Evolutionary conservation across 2,113 vertebrate species (phyloP).

Genomic region (Bubalus kerabau): DNA sequence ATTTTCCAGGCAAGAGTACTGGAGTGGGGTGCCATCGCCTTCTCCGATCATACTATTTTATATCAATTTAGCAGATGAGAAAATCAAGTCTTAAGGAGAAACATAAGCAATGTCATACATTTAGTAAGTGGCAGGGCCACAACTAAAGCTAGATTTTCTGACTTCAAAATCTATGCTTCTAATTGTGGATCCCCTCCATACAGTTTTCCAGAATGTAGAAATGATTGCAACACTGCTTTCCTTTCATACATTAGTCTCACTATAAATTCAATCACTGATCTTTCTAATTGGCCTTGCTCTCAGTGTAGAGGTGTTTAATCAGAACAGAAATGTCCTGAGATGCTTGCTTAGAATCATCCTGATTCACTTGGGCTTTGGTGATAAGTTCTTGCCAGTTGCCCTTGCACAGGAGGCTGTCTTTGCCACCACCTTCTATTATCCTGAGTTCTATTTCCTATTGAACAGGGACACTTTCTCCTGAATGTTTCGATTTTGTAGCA

Average conservation of each 20-base stretch:
- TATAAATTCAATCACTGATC: not conserved
- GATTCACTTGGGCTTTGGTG: not conserved
- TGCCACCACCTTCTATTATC: not conserved
- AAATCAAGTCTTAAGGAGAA: not conserved
- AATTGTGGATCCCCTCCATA: not conserved
- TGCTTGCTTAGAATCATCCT: not conserved
- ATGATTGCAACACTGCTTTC: not conserved
- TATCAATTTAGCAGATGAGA: not conserved
- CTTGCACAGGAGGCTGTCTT: not conserved
- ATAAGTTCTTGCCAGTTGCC: not conserved
- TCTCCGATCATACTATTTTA: not conserved
- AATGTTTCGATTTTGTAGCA: not conserved
- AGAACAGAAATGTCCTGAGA: not conserved
- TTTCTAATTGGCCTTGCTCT: not conserved
- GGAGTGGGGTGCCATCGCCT: no score
- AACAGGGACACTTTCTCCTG: not conserved
- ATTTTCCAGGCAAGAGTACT: no score
- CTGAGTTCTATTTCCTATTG: not conserved
- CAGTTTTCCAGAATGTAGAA: not conserved
- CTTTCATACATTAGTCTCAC: not conserved
- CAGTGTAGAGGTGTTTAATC: not conserved
- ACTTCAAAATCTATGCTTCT: not conserved
- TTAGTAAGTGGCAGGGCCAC: no score
- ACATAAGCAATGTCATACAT: not conserved
- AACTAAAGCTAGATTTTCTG: not conserved